Base-by-base conservation (phyloP, 2,888 invertebrate species). In the Ptilodon capucinus region DNA sequence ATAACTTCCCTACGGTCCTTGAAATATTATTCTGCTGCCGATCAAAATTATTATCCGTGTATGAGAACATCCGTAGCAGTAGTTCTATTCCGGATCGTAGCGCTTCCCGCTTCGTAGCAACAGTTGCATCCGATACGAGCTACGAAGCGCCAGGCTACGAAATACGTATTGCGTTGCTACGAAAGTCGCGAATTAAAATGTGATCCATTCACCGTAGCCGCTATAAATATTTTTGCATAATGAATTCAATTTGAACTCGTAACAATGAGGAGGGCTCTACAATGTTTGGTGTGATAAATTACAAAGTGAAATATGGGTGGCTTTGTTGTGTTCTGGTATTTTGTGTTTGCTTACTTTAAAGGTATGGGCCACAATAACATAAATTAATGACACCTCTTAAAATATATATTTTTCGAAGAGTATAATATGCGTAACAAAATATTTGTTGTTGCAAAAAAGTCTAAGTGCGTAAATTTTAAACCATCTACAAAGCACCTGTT, bases 41-140 rank as follows among this genome's bases (percentile, higher is more conserved):
- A 13, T 38, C 38, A 5, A 38, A 38, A 38, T 38, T 38, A 38
- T 38, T 38, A 38, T 19, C 38, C 19, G 19, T 35, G 28, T 50
- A 41, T 54, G 44, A 46, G 19, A 51, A 60, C 49, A 30, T 48
- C 52, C 63, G 59, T 61, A 64, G 60, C 57, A 55, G 60, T 54
- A 61, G 53, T 48, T 21, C 40, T 11, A 40, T 23, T 19, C 46
- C 35, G 39, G 53, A 51, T 57, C 63, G 67, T 71, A 68, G 64
- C 53, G 46, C 44, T 48, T 57, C 46, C 48, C 53, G 54, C 54
- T 42, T 48, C 72, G 79, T 83, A 86, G 84, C 86, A 88, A 88
- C 90, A 89, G 90, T 90, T 89, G 86, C 85, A 82, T 65, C 62
- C 71, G 57, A 68, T 60, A 57, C 78, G 76, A 70, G 83, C 73